phyloP scores from a whole-genome alignment of 2,797 vertebrate genomes.

The Hoplostethus mediterraneus region DNA sequence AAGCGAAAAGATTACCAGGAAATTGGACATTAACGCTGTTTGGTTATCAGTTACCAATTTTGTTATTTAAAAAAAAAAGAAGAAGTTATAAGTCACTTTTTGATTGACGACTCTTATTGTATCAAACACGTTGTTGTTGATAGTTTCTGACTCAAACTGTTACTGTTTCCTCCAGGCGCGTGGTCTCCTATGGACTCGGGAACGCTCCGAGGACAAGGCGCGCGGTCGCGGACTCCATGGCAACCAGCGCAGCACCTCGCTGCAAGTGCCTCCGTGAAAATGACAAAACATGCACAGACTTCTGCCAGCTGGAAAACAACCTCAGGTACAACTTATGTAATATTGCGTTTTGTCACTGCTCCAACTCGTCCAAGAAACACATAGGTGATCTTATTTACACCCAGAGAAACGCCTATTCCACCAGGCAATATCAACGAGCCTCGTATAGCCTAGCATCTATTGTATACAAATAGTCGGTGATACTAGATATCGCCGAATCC shows the following conservation, averaged over 20 bases:
- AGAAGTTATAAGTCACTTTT: no score
- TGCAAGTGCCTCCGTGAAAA: slow-evolving; percentile 86
- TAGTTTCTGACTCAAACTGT: not conserved
- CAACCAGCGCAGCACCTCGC: slow-evolving; percentile 68
- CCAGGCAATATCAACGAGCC: not conserved
- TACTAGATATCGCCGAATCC: slow-evolving; percentile 13
- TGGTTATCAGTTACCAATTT: no score
- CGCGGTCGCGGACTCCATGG: slow-evolving; percentile 76
- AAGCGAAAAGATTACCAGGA: no score
- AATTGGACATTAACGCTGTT: no score
- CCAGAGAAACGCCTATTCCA: not conserved
- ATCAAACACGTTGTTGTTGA: no score
- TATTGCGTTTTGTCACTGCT: not conserved
- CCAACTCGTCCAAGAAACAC: not conserved
- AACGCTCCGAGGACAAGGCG: slow-evolving; percentile 88
- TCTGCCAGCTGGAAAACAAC: slow-evolving; percentile 82
- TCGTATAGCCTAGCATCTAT: not conserved
- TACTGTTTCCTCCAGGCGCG: slow-evolving; percentile 81
- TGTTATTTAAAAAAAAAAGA: no score
- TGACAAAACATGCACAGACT: slow-evolving; percentile 88
- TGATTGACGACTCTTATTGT: no score
- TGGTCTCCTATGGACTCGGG: slow-evolving; percentile 95
- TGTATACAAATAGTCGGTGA: not conserved
- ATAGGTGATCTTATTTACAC: not conserved
- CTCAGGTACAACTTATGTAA: slow-evolving; percentile 56